Conservation (phyloP, 2,113 vertebrate species). For the Corydoras sp. region DNA sequence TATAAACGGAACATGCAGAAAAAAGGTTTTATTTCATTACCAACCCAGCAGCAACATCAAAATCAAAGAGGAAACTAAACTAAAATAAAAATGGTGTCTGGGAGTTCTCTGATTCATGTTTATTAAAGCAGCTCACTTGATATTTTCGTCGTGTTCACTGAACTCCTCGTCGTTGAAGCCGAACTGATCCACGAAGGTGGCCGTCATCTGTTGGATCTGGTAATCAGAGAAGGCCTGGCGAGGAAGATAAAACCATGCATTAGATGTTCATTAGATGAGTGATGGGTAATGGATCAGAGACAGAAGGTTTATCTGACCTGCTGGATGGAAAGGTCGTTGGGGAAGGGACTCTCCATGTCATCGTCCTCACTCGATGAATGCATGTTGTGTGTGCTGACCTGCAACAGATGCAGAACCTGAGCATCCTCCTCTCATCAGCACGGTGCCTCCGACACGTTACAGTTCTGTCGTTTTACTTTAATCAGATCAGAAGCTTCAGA, state of each 20-base stretch:
- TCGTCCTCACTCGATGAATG: constrained; percentile 95
- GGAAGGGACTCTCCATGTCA: constrained; percentile 86
- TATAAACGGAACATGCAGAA: not conserved
- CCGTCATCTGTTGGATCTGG: constrained; percentile 98
- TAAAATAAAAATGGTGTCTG: too few species aligned
- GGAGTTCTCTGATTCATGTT: too few species aligned
- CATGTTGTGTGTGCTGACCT: constrained; percentile 93
- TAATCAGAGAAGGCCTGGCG: constrained; percentile 92
- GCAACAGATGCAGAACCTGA: not conserved
- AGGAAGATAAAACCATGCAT: not conserved
- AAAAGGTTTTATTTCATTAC: not conserved
- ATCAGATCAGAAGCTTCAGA: too few species aligned
- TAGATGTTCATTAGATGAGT: too few species aligned
- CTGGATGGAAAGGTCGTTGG: constrained; percentile 87
- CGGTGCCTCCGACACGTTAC: not conserved
- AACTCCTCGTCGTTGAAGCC: constrained; percentile 97
- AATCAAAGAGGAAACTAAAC: not conserved
- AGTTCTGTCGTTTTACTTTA: too few species aligned
- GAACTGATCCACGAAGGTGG: constrained; percentile 94
- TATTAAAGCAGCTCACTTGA: constrained; percentile 68
- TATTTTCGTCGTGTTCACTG: constrained; percentile 89
- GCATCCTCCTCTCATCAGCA: not conserved
- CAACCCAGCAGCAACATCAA: not conserved
- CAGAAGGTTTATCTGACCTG: constrained; percentile 66
- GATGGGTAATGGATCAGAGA: too few species aligned